These are phyloP conservation scores for Campylorhamphus procurvoides DNA, from an alignment of 2,113 vertebrate species.

Conservation along the genomic window DNA sequence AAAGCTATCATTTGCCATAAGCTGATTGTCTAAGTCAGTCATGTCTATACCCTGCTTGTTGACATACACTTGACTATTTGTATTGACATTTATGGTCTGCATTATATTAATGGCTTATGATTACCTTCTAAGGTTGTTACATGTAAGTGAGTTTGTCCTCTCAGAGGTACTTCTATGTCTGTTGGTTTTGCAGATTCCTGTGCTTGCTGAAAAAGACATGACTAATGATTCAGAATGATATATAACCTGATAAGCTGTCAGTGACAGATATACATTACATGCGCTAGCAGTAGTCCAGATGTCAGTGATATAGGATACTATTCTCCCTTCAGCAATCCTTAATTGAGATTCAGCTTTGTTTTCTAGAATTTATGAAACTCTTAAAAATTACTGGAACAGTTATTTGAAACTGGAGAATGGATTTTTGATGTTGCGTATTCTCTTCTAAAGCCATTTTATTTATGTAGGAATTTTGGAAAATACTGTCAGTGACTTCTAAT, in stretches of 20 bases:
- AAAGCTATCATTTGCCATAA: conserved; percentile 40
- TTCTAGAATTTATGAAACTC: conserved; percentile 23
- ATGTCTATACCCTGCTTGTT: not conserved
- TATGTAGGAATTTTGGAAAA: not conserved
- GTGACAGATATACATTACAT: conserved; percentile 52
- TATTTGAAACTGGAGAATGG: not conserved
- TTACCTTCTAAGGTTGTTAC: conserved; percentile 24
- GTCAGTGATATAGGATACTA: conserved; percentile 11
- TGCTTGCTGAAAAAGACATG: conserved; percentile 51
- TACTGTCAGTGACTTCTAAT: not conserved
- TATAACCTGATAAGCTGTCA: conserved; percentile 64
- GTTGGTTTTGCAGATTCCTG: conserved; percentile 44
- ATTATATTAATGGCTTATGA: conserved; percentile 32
- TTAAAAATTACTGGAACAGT: not conserved
- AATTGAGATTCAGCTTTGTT: conserved; percentile 49
- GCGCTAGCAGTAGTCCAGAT: conserved; percentile 47
- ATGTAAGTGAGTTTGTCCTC: conserved; percentile 35
- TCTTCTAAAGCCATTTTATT: not conserved
- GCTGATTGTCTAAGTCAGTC: not conserved
- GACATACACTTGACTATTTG: conserved; percentile 21
- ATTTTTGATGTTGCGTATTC: not conserved
- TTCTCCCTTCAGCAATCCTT: conserved; percentile 37
- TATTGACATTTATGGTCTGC: conserved; percentile 30
- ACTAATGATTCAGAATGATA: conserved; percentile 67
- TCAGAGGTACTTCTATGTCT: conserved; percentile 19